phyloP scores from a whole-genome alignment of 2,888 invertebrate genomes.

The Panzeria rudis region DNA sequence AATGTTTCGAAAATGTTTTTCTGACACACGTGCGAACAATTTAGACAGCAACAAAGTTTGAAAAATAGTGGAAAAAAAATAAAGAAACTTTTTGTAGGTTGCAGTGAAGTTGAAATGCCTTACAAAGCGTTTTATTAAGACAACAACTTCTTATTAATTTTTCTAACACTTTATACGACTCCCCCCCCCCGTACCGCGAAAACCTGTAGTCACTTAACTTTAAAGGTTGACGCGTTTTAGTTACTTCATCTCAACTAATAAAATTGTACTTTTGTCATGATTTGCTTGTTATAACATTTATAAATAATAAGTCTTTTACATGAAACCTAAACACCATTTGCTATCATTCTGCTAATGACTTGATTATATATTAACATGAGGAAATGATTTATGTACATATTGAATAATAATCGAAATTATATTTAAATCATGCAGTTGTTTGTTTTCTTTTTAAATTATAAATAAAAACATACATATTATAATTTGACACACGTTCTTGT shows the following conservation, averaged over 20 bases:
- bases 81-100: background rate
- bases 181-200: too few relatives aligned
- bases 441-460: background rate
- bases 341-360: background rate
- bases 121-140: background rate
- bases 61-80: background rate
- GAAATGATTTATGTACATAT: background rate
- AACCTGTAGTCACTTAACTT: too few relatives aligned
- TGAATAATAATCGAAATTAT: background rate
- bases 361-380: background rate
- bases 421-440: background rate
- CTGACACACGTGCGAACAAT: slow-evolving; percentile 42
- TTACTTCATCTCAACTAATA: background rate
- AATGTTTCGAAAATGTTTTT: slow-evolving; percentile 1
- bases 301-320: background rate
- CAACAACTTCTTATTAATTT: background rate
- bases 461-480: background rate
- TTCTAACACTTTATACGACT: too few relatives aligned
- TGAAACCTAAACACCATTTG: background rate
- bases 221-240: too few relatives aligned
- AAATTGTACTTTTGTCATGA: background rate
- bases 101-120: background rate
- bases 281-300: background rate
- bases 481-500: background rate
- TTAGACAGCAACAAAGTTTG: background rate